Percentiles rank a stretch among this genome's conserved stretches.
phyloP scores from a whole-genome alignment of 2,113 vertebrate genomes.

The Chaetodon auriga region DNA sequence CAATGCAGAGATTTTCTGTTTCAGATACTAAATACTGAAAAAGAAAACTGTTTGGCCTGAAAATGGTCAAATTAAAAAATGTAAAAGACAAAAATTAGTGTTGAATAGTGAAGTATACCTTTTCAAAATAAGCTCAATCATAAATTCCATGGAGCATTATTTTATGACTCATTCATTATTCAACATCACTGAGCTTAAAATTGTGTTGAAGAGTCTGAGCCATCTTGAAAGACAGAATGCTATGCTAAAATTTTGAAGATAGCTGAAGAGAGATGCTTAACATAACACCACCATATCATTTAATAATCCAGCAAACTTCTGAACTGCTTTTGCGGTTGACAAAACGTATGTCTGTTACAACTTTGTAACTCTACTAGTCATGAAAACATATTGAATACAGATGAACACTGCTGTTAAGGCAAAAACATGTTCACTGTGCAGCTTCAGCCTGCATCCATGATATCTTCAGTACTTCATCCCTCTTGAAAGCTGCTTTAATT shows the following conservation, averaged over 20 bases:
- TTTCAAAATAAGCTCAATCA: not conserved
- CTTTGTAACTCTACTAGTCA: too few species aligned
- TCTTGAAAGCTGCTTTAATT: too few species aligned
- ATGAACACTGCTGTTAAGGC: too few species aligned
- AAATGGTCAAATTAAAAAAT: not conserved
- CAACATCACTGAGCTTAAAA: not conserved
- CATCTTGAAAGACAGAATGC: not conserved
- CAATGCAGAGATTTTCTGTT: too few species aligned
- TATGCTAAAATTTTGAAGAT: not conserved
- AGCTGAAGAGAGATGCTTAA: not conserved
- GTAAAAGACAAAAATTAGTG: not conserved
- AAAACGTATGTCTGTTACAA: not conserved
- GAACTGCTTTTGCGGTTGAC: not conserved
- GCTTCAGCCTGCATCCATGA: too few species aligned
- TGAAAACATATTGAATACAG: too few species aligned
- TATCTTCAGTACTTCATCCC: too few species aligned
- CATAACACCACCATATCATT: too few species aligned
- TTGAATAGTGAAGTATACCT: not conserved
- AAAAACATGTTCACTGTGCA: too few species aligned
- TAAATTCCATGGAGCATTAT: not conserved
- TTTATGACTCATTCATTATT: slow-evolving; percentile 1
- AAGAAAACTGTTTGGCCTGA: not conserved
- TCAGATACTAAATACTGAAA: too few species aligned
- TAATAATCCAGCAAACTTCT: not conserved
- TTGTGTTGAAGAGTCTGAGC: not conserved